Conservation (phyloP, 2,113 vertebrate genomes). For the Meleagris gallopavo region DNA sequence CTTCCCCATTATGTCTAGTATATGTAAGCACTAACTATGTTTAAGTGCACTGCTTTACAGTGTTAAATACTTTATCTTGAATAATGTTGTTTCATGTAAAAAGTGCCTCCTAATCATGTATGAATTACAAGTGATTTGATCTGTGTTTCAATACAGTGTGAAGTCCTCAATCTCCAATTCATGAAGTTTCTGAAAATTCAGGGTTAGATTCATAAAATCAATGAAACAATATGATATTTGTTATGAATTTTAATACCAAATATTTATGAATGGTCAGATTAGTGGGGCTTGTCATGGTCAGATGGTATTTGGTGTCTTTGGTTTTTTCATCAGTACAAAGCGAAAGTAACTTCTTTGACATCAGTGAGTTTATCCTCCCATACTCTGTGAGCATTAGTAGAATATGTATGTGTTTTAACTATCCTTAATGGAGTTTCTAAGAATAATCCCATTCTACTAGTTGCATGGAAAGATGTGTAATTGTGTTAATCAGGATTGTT, state of each 20-base stretch:
- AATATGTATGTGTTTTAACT: neutral
- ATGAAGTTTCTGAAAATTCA: neutral
- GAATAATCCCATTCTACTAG: neutral
- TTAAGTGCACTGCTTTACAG: neutral
- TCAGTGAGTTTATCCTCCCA: neutral
- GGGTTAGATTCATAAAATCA: neutral
- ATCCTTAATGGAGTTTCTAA: neutral
- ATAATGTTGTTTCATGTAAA: neutral
- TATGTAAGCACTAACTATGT: neutral
- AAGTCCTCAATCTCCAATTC: neutral
- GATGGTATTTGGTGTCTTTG: neutral
- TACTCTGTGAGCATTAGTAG: neutral
- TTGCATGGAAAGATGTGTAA: neutral
- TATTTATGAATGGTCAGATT: neutral
- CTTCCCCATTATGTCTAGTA: neutral
- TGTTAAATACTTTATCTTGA: neutral
- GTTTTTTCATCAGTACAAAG: neutral
- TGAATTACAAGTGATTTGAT: neutral
- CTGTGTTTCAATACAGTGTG: neutral
- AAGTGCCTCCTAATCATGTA: neutral
- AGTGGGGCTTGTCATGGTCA: neutral
- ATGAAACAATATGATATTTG: accelerated
- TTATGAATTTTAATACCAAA: neutral
- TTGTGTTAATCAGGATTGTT: neutral
- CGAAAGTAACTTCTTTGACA: neutral